These are phyloP conservation scores for Leptinotarsa lineolata DNA, from an alignment of 1,140 invertebrate genomes.

Conservation along the genomic window DNA sequence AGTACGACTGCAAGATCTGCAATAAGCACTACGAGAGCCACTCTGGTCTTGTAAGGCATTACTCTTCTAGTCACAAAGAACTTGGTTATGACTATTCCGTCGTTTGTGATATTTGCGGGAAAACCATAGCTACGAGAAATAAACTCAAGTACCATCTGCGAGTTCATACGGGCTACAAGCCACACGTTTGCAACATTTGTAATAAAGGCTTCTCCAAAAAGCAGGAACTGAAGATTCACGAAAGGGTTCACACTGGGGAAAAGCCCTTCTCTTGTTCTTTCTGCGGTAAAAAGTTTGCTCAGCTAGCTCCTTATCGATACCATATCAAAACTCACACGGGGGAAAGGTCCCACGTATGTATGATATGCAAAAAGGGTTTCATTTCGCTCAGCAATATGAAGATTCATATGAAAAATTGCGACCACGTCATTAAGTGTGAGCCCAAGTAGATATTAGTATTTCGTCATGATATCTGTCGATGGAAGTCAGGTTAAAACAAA, in stretches of 20 bases:
- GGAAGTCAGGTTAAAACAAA: no score
- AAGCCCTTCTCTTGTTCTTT: slow-evolving; percentile 68
- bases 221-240: slow-evolving; percentile 65
- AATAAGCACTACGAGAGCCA: slow-evolving; percentile 46
- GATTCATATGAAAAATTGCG: slow-evolving; percentile 63
- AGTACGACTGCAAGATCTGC: slow-evolving; percentile 33
- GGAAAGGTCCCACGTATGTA: slow-evolving; percentile 74
- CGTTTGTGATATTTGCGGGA: slow-evolving; percentile 67
- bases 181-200: slow-evolving; percentile 65
- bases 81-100: slow-evolving; percentile 19
- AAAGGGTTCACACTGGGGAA: slow-evolving; percentile 68
- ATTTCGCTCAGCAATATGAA: slow-evolving; percentile 66
- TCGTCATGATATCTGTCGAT: no score
- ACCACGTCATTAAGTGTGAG: slow-evolving; percentile 24
- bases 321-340: slow-evolving; percentile 67
- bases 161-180: slow-evolving; percentile 74
- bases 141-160: slow-evolving; percentile 70
- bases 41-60: slow-evolving; percentile 36
- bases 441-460: not conserved
- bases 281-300: slow-evolving; percentile 82
- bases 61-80: slow-evolving; percentile 12
- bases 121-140: slow-evolving; percentile 67
- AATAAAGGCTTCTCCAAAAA: slow-evolving; percentile 56
- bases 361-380: slow-evolving; percentile 69
- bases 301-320: slow-evolving; percentile 70